phyloP scores from a whole-genome alignment of 2,888 invertebrate species.

The Lucinisca nassula region DNA sequence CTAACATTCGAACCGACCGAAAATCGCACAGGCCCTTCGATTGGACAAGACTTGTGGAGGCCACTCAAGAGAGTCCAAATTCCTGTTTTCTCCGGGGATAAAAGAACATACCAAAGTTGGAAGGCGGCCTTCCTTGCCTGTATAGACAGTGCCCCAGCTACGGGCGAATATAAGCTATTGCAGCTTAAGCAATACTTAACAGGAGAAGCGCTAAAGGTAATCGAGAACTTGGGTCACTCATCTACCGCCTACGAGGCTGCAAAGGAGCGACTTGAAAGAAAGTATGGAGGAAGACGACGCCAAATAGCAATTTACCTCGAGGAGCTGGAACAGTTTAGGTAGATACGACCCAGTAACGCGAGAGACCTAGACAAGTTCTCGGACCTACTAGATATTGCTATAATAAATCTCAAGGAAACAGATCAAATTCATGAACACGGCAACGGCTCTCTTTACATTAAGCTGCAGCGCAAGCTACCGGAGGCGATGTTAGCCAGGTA shows the following conservation, averaged over 20 bases:
- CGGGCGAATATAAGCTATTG: too few species aligned
- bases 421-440: conserved; percentile 24
- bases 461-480: conserved; percentile 41
- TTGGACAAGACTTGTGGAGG: background rate
- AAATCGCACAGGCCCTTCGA: background rate
- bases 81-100: conserved; percentile 1
- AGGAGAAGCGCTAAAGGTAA: conserved; percentile 22
- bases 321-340: background rate
- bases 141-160: conserved; percentile 27
- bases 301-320: conserved; percentile 2
- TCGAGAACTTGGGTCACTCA: conserved; percentile 29
- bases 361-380: background rate
- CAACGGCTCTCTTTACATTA: conserved; percentile 35
- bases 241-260: too few species aligned
- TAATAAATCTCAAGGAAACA: too few species aligned
- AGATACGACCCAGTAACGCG: background rate
- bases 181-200: conserved; percentile 27
- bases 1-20: background rate
- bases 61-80: conserved; percentile 1
- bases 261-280: too few species aligned
- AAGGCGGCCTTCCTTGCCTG: conserved; percentile 1
- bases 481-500: conserved; percentile 41
- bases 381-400: too few species aligned
- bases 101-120: too few species aligned
- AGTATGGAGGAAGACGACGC: too few species aligned